Conservation (phyloP, 2,113 vertebrate genomes). For the Anthoscopus minutus region DNA sequence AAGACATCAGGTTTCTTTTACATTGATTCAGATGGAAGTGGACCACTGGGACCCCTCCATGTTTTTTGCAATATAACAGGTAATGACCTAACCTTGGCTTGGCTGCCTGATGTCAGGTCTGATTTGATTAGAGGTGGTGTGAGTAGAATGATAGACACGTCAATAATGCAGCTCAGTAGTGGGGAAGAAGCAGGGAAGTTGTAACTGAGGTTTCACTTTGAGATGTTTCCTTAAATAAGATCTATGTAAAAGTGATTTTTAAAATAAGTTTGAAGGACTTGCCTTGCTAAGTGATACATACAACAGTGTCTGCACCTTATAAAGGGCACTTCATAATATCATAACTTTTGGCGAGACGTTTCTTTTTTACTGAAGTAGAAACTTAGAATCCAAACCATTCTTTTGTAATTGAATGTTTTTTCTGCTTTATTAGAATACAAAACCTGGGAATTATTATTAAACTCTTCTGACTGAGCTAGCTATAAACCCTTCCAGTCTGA, state of each 20-base stretch:
- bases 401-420: background rate
- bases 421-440: background rate
- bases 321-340: background rate
- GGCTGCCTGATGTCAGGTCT: background rate
- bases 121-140: background rate
- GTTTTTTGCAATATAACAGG: slow-evolving; percentile 97
- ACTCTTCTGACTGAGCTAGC: background rate
- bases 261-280: background rate
- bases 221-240: background rate
- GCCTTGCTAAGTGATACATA: background rate
- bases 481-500: background rate
- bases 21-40: slow-evolving; percentile 92
- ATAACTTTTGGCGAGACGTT: background rate
- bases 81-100: slow-evolving; percentile 50
- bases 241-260: background rate
- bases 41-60: slow-evolving; percentile 81
- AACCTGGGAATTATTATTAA: background rate
- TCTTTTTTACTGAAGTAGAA: background rate
- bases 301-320: background rate
- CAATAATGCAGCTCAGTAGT: background rate
- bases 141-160: too few species aligned
- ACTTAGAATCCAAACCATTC: background rate
- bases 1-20: slow-evolving; percentile 87
- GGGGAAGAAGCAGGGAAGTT: background rate
- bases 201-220: background rate